Conservation (phyloP, 2,113 vertebrate species). For the Dicaeum eximium region DNA sequence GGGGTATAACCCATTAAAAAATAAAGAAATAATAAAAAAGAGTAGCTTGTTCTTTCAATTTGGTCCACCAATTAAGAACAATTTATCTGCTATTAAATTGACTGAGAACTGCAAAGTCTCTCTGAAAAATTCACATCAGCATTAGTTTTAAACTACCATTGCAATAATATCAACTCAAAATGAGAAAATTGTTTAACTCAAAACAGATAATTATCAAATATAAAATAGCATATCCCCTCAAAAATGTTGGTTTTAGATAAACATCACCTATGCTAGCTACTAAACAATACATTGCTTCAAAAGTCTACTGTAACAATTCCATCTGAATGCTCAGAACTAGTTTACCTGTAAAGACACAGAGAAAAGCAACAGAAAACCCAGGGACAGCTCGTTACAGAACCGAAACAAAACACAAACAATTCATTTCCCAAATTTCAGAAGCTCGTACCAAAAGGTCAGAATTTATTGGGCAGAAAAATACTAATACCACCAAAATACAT, state of each 20-base stretch:
- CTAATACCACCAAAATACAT: background rate
- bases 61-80: background rate
- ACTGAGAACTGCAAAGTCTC: background rate
- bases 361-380: slow-evolving; percentile 10
- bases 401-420: background rate
- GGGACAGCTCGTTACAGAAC: background rate
- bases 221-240: background rate
- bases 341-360: slow-evolving; percentile 26
- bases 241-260: background rate
- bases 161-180: background rate
- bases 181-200: background rate
- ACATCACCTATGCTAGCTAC: background rate
- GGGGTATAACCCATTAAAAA: background rate
- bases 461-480: slow-evolving; percentile 9
- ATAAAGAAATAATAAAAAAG: background rate
- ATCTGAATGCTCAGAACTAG: background rate
- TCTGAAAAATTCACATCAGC: slow-evolving; percentile 1
- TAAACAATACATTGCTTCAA: background rate
- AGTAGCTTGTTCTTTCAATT: background rate
- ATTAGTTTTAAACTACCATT: background rate
- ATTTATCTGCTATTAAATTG: background rate
- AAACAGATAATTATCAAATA: background rate
- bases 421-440: background rate
- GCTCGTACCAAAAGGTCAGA: background rate
- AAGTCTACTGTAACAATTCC: background rate